Base-by-base conservation (phyloP, 1,140 invertebrate species). In the Sarcophaga bullata region DNA sequence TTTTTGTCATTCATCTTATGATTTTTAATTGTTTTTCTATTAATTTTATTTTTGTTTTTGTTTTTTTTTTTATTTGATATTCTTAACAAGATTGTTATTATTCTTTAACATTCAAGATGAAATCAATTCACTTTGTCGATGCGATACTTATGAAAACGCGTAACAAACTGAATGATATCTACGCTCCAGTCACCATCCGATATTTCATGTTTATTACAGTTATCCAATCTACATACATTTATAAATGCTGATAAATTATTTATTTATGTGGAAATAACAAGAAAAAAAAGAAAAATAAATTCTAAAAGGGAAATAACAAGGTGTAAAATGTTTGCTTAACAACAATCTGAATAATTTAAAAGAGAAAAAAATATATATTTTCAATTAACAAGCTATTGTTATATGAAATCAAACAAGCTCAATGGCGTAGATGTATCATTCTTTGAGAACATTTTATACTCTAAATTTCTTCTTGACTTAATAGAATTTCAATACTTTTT, bases 101-200 rank as follows among this genome's bases (percentile, higher is more conserved):
- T 37, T 37, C 25, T 37, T 58, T 58, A 58, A 58, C 54, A 58
- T 13, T 58, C 54, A 13, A 58, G 15, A 58, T n/a, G 11, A 1
- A n/a, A 7, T 58, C 13, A 58, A 58, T 58, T 58, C n/a, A 7
- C 0, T n/a, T 68, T 68, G 7, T 8, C 19, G 62, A 68, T 68
- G 62, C 17, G 62, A 68, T 19, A 68, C 62, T 68, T 68, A 6
- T 68, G 62, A 68, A 68, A 68, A 68, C 62, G 6, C 62, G n/a
- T 25, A 68, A 68, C 62, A 19, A 68, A 68, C 62, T 68, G 17
- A 68, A 68, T 19, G 62, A 9, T n/a, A 6, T 7, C n/a, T 15
- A 13, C 15, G 25, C 25, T 37, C 25, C 25, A 37, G 25, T 37
- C 25, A 37, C 25, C 25, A 37, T 37, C 25, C 25, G 25, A 37